Evolutionary conservation across 2,113 vertebrate species (phyloP).

Genomic region (Capreolus pygargus): DNA sequence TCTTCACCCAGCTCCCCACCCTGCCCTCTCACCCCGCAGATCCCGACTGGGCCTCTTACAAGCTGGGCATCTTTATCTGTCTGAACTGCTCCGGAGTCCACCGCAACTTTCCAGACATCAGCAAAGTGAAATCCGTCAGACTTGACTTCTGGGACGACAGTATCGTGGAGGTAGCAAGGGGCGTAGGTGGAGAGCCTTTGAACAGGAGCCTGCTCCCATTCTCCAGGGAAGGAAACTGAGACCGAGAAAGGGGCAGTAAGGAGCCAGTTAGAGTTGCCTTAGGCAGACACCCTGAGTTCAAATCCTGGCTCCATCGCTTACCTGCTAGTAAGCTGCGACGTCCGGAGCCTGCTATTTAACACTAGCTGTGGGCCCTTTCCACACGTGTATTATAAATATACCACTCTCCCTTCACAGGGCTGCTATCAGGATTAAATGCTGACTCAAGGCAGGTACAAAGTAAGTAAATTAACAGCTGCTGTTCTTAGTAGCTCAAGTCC

Average conservation of each 20-base stretch:
- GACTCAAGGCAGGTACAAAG: neutral
- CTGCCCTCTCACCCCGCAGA: conserved; percentile 73
- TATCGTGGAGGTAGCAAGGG: conserved; percentile 86
- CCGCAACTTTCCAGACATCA: conserved; percentile 87
- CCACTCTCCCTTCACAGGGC: neutral
- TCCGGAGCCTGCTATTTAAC: neutral
- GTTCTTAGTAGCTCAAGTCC: neutral
- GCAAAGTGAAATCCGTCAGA: conserved; percentile 90
- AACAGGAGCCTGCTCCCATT: neutral
- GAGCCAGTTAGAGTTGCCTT: neutral
- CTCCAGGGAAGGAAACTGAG: neutral
- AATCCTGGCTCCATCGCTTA: neutral
- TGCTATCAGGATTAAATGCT: neutral
- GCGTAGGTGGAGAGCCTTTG: fast-evolving
- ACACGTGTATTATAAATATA: neutral
- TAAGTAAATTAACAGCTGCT: neutral
- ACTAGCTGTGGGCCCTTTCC: neutral
- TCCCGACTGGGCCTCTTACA: conserved; percentile 93
- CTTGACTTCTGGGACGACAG: conserved; percentile 94
- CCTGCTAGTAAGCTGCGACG: neutral
- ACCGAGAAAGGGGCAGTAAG: neutral
- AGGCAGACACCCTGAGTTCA: neutral
- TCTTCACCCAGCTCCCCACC: neutral
- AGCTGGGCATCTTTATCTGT: conserved; percentile 92
- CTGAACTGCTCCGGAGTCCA: conserved; percentile 92